phyloP scores from a whole-genome alignment of 2,888 invertebrate genomes.

The Drosophila merina region DNA sequence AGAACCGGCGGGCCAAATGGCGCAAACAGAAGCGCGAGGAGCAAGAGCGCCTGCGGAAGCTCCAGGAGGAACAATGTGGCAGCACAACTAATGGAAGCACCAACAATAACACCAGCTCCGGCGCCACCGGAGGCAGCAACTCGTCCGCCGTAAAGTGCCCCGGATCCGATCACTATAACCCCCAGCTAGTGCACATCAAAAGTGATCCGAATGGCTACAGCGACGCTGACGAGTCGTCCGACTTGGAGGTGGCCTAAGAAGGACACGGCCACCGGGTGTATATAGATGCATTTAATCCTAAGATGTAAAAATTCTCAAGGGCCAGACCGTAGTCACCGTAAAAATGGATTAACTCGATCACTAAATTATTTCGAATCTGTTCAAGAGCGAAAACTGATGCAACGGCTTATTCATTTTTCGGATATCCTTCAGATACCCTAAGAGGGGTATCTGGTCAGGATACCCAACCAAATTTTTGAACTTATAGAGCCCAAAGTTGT shows the following conservation, averaged over 20 bases:
- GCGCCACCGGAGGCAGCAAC: constrained; percentile 88
- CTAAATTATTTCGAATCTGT: neutral
- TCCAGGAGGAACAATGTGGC: constrained; percentile 90
- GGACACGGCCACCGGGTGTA: constrained; percentile 19
- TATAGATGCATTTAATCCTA: constrained; percentile 19
- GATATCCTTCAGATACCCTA: too few species aligned
- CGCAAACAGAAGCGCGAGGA: constrained; percentile 96
- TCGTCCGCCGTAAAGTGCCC: constrained; percentile 73
- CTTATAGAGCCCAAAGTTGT: neutral
- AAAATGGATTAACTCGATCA: neutral
- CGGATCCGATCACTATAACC: constrained; percentile 78
- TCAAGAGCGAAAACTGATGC: neutral
- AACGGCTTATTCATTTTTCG: too few species aligned
- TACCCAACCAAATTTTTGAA: constrained; percentile 4
- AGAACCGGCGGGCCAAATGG: constrained; percentile 98
- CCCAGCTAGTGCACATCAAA: constrained; percentile 82
- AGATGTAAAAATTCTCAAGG: constrained; percentile 15
- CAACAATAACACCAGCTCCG: constrained; percentile 84
- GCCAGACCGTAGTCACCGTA: neutral
- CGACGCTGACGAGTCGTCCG: constrained; percentile 90
- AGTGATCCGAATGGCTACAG: constrained; percentile 85
- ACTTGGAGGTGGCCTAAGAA: constrained; percentile 91
- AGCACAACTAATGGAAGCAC: constrained; percentile 58
- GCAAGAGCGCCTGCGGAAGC: constrained; percentile 91
- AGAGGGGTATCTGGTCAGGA: neutral